phyloP scores from a whole-genome alignment of 2,797 vertebrate species.

The Petrocephalus schoutedeni region DNA sequence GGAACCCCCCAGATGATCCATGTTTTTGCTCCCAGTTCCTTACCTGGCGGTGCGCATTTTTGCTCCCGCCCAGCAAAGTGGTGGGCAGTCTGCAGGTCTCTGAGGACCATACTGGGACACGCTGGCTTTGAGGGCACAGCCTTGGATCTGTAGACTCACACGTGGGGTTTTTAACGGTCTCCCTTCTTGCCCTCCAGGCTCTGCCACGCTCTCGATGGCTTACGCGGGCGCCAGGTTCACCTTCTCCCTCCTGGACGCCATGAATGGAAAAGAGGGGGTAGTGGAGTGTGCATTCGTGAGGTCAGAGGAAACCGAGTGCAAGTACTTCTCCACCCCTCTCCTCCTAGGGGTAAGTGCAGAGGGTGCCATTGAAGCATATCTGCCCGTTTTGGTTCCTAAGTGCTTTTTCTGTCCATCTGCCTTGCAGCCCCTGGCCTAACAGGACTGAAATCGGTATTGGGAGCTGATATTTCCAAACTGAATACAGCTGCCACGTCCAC shows the following conservation, averaged over 20 bases:
- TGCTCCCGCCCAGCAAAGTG: not conserved
- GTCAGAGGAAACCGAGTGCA: conserved; percentile 86
- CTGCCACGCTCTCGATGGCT: conserved; percentile 95
- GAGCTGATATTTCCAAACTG: not conserved
- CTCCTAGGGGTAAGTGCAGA: conserved; percentile 74
- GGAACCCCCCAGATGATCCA: not conserved
- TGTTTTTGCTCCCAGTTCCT: not conserved
- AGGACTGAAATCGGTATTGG: not conserved
- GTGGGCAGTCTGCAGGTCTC: not conserved
- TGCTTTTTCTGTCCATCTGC: not conserved
- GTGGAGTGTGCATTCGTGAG: conserved; percentile 85
- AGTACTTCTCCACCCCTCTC: conserved; percentile 94
- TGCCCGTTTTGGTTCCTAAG: not conserved
- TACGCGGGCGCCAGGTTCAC: conserved; percentile 92
- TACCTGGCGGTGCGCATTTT: not conserved
- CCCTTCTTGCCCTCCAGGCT: conserved; percentile 59
- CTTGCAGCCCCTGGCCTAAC: not conserved
- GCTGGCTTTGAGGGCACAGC: not conserved
- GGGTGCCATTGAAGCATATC: not conserved
- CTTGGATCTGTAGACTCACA: not conserved
- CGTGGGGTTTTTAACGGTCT: not conserved
- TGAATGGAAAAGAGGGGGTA: conserved; percentile 93
- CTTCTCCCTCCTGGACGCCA: conserved; percentile 90
- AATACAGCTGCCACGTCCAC: not conserved
- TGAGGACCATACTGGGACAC: not conserved